A percentile compares a stretch with the other conserved stretches of the same genome.
phyloP scores from a whole-genome alignment of 1,140 invertebrate species.

The Scaptomyza pallida region DNA sequence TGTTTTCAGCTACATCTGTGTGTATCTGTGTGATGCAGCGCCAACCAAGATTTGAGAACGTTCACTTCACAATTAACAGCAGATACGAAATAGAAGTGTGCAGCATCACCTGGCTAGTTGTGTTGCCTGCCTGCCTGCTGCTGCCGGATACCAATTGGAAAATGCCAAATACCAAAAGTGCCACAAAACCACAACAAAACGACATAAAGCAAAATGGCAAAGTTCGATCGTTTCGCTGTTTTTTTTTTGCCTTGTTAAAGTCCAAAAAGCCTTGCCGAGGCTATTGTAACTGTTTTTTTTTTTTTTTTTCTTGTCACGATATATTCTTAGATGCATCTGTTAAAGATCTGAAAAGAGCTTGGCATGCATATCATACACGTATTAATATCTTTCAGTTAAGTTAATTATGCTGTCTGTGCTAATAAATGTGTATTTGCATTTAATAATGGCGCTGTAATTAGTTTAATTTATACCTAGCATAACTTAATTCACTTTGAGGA shows the following conservation, averaged over 20 bases:
- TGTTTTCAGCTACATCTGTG: neutral
- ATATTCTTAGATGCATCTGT: constrained; percentile 31
- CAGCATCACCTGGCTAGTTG: constrained; percentile 9
- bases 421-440: neutral
- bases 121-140: constrained; percentile 17
- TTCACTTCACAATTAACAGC: constrained; percentile 60
- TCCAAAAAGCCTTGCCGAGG: constrained; percentile 45
- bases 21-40: constrained; percentile 3
- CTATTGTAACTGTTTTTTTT: constrained; percentile 35
- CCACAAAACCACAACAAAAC: constrained; percentile 43
- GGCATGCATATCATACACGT: neutral
- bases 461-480: no score
- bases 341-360: constrained; percentile 7
- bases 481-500: no score
- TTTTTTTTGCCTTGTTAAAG: constrained; percentile 43
- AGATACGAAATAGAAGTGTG: neutral
- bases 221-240: constrained; percentile 47
- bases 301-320: constrained; percentile 45
- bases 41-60: constrained; percentile 51
- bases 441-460: no score
- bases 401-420: neutral
- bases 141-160: constrained; percentile 19
- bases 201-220: constrained; percentile 67
- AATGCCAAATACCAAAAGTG: constrained; percentile 66
- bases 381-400: constrained; percentile 35